Conservation (phyloP, 2,797 vertebrate genomes). For the Bryconaethiops microstoma region DNA sequence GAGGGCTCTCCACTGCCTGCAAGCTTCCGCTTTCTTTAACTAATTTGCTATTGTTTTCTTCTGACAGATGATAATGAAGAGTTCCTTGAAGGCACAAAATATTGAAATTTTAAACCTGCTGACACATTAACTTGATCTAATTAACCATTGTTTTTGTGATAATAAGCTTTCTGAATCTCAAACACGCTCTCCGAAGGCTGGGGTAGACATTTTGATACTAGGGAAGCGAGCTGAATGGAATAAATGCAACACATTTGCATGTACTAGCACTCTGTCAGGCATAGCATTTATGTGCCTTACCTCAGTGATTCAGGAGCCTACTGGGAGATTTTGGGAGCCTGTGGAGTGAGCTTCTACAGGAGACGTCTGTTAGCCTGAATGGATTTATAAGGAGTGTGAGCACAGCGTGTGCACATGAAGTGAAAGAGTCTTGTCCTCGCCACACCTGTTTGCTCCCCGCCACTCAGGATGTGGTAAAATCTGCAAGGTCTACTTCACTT, state of each 20-base stretch:
- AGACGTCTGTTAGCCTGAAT: neutral
- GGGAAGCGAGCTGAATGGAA: constrained; percentile 9
- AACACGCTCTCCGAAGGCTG: constrained; percentile 18
- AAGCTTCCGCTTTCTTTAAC: neutral
- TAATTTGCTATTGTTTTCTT: neutral
- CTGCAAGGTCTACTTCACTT: constrained; percentile 28
- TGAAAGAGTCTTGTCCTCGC: neutral
- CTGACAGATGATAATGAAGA: constrained; percentile 10
- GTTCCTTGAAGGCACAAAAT: neutral
- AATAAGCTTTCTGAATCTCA: constrained; percentile 30
- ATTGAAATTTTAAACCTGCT: constrained; percentile 18
- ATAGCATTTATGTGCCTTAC: constrained; percentile 40
- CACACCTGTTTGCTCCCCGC: neutral
- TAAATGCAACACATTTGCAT: constrained; percentile 11
- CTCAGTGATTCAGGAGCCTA: constrained; percentile 43
- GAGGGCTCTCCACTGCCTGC: neutral
- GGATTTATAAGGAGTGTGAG: neutral
- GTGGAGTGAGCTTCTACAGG: neutral
- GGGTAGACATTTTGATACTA: constrained; percentile 25
- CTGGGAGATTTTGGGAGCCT: constrained; percentile 17
- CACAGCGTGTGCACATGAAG: neutral
- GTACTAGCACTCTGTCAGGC: constrained; percentile 16
- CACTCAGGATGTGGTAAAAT: constrained; percentile 45
- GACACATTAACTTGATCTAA: constrained; percentile 12
- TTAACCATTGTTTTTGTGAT: neutral